Evolutionary conservation across 2,113 vertebrate genomes (phyloP).

Genomic region (Hemibagrus wyckioides): DNA sequence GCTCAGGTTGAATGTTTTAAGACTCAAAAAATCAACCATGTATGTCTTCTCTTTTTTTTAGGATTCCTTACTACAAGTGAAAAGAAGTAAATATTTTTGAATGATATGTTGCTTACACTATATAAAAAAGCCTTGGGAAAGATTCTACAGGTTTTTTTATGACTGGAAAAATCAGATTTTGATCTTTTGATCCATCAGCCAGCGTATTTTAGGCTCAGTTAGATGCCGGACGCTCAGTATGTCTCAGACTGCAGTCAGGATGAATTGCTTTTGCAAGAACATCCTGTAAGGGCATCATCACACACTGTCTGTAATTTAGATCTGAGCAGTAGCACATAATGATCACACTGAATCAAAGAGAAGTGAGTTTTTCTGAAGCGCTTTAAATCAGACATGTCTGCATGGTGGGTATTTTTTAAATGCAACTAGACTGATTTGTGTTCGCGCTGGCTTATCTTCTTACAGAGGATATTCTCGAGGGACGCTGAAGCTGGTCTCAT

Average conservation of each 20-base stretch:
- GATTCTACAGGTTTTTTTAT: background rate
- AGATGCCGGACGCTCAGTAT: background rate
- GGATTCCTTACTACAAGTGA: background rate
- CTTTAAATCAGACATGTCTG: background rate
- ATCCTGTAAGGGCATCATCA: background rate
- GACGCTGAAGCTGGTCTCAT: slow-evolving; percentile 3
- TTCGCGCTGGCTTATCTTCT: slow-evolving; percentile 1
- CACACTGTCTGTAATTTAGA: background rate
- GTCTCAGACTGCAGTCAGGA: background rate
- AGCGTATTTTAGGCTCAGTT: background rate
- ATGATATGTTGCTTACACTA: background rate
- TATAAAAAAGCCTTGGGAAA: background rate
- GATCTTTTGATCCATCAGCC: background rate
- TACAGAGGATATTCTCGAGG: background rate
- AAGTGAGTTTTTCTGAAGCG: background rate
- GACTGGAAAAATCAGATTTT: background rate
- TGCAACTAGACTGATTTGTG: background rate
- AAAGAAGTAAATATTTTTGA: background rate
- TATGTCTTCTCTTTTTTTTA: slow-evolving; percentile 8
- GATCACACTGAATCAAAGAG: slow-evolving; percentile 11
- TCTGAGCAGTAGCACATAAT: background rate
- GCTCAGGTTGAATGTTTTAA: background rate
- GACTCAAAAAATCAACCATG: slow-evolving; percentile 24
- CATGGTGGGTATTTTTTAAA: background rate
- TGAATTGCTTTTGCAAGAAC: background rate